Base-by-base conservation (phyloP, 2,888 invertebrate genomes). In the Xiphydria camelus region DNA sequence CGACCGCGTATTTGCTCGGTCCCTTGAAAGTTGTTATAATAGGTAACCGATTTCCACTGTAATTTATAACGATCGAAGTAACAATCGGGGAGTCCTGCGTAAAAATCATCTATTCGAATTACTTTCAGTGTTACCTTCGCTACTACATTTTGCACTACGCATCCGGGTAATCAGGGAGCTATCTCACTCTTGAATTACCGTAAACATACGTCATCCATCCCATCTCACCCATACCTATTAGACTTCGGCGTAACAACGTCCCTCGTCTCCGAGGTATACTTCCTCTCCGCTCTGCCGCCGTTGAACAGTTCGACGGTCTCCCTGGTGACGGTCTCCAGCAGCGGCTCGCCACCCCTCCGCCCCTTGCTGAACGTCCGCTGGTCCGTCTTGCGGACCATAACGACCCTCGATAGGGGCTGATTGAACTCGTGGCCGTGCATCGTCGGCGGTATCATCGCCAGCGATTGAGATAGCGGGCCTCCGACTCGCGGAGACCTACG, bases 361-460 rank as follows among this genome's bases (percentile, higher is more conserved):
- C 79, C 75, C 50, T 83, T 82, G 51, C 83, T 82, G 61, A 83
- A 84, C 4, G 83, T 83, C 63, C 84, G 77, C 68, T 84, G 83
- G 67, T 85, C 85, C 54, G 83, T 84, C 76, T 84, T 84, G 55
- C 85, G 78, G 39, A 84, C 84, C 84, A 85, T 84, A 55, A 85
- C 83, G 59, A 85, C 83, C 68, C 84, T 75, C 59, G 83, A 82
- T 56, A 81, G 75, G 21, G 74, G 74, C 47, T 75, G 73, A 59
- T 75, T 75, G 53, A 75, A 75, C 46, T 75, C 75, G 56, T 75
- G 75, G 14, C 75, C 75, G 55, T 75, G 75, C 75, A 74, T 75
- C 51, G 74, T 75, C 17, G 74, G 75, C 42, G 75, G 74, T 41
- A 75, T 75, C 74, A 75, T 73, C 37, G 75, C 69, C 56, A 75